Conservation (phyloP, 2,113 vertebrate genomes). For the Chrysochloris asiatica region DNA sequence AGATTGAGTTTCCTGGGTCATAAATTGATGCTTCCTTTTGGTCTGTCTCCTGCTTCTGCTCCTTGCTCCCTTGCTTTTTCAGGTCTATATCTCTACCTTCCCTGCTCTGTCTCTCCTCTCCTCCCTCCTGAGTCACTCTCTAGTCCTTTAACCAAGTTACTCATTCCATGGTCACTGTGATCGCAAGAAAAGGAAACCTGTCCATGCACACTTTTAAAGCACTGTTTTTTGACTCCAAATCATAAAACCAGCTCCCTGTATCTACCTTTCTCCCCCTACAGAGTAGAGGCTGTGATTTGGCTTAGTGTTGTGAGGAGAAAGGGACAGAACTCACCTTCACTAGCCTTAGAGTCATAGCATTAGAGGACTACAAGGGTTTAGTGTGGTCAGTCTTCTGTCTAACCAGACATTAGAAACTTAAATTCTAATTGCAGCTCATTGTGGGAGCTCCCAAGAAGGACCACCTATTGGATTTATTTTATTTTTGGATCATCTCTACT, state of each 20-base stretch:
- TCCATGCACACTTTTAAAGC: too few relatives aligned
- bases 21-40: background rate
- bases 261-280: background rate
- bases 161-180: too few relatives aligned
- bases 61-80: background rate
- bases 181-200: too few relatives aligned
- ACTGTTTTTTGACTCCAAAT: too few relatives aligned
- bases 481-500: background rate
- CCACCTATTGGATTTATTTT: background rate
- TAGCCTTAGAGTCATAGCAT: background rate
- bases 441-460: background rate
- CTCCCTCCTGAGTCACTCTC: background rate
- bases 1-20: background rate
- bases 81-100: background rate
- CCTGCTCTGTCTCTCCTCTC: background rate
- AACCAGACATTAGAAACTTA: background rate
- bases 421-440: background rate
- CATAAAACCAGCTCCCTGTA: background rate
- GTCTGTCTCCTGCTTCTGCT: background rate
- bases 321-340: background rate
- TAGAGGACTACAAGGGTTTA: background rate
- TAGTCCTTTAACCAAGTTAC: background rate
- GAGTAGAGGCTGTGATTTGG: background rate
- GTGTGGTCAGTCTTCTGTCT: too few relatives aligned
- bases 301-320: background rate